Evolutionary conservation across 2,888 invertebrate species (phyloP), one percentile per base, ranked within the genome.

Genomic region (Abscondita cerata): DNA sequence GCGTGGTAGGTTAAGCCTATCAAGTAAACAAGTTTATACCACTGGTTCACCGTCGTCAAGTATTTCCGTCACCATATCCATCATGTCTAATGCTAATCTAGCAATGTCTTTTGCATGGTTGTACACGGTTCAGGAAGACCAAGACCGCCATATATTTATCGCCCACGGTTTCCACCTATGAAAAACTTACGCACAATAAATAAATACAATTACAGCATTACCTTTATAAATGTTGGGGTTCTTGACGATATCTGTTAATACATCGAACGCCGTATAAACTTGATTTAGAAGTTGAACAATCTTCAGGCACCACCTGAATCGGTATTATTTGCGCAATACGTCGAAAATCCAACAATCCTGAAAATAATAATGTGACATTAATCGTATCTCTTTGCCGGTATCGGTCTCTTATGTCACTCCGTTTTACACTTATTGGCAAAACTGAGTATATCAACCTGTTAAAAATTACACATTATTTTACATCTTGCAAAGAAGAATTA

Each of bases 61-160:
- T 1, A 96, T 91, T 71, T 92, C 91, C 73, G 91, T 89, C 0
- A 94, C 92, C 59, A 95, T 86, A 79, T 96, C 96, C 94, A 97
- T 95, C 93, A 97, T 95, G 76, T 96, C 96, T 18, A 97, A 81
- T 5, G 97, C 96, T 33, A 97, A 83, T 61, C 89, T 85, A 0
- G 92, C 95, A 74, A 98, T 96, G 76, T 95, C 95, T 70, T 91
- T 89, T 11, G 96, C 96, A 76, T 98, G 97, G 90, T 90, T 58
- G 88, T 87, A 77, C 96, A 96, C 6, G 91, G 91, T 76, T 96
- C 96, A 0, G 97, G 97, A 53, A 97, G 83, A 46, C 97, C 97
- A 71, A 96, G 0, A 96, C 97, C 0, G 96, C 96, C 97, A 97
- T 98, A 79, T 98, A 98, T 80, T 97, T 97, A 81, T 97, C 97